These are phyloP conservation scores for Hozukius guyotensis DNA, from an alignment of 2,797 vertebrate species.

Conservation along the genomic window DNA sequence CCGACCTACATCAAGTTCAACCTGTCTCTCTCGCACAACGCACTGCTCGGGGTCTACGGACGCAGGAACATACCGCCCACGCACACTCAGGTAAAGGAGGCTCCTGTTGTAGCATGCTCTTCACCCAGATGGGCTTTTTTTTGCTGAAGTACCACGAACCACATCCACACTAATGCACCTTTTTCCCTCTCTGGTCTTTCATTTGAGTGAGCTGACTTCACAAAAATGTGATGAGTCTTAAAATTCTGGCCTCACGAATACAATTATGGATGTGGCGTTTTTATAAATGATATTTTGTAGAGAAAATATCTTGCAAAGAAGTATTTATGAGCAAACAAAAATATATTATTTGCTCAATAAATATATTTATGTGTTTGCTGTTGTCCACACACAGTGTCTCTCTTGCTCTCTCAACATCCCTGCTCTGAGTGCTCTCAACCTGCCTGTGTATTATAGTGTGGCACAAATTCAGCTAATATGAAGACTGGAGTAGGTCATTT, in stretches of 20 bases:
- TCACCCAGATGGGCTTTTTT: constrained; percentile 51
- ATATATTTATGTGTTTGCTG: background rate
- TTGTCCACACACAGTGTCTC: background rate
- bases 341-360: background rate
- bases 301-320: background rate
- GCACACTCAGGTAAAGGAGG: constrained; percentile 91
- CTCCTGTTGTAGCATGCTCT: constrained; percentile 36
- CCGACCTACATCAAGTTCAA: constrained; percentile 96
- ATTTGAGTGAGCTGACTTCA: background rate
- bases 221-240: background rate
- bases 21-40: constrained; percentile 93
- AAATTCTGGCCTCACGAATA: constrained; percentile 1
- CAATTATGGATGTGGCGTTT: background rate
- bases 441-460: background rate
- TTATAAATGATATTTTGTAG: background rate
- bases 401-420: background rate
- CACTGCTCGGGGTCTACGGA: constrained; percentile 94
- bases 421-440: background rate
- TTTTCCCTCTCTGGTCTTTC: constrained; percentile 15
- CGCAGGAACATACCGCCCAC: constrained; percentile 96
- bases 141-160: constrained; percentile 4
- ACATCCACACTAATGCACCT: constrained; percentile 11
- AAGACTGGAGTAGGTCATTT: background rate
- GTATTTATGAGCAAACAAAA: background rate
- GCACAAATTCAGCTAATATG: constrained; percentile 9